Evolutionary conservation across 2,113 vertebrate species (phyloP).

Genomic region (Collichthys lucidus): DNA sequence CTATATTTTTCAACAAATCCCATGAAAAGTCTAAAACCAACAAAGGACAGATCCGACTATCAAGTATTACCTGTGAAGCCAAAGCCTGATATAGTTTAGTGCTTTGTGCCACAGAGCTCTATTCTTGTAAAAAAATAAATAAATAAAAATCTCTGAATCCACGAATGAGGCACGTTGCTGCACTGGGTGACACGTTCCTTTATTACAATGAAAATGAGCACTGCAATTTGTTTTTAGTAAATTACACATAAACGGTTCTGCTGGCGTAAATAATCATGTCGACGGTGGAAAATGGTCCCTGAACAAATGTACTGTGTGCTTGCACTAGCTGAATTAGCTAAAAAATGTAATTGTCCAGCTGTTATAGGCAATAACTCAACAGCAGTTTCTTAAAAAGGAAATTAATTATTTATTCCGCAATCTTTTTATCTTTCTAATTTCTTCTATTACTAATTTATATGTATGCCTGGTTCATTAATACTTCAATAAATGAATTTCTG

Average conservation of each 20-base stretch:
- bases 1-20: constrained; percentile 13
- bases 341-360: no score
- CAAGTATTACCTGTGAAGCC: not conserved
- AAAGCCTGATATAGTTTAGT: not conserved
- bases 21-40: constrained; percentile 21
- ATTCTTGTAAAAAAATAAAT: not conserved
- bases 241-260: not conserved
- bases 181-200: not conserved
- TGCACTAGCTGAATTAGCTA: no score
- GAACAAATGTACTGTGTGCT: not conserved
- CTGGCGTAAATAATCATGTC: not conserved
- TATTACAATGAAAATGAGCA: not conserved
- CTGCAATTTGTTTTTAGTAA: not conserved
- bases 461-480: not conserved
- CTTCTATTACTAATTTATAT: not conserved
- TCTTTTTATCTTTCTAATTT: not conserved
- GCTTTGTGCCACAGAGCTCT: not conserved
- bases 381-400: no score
- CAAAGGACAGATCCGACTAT: constrained; percentile 7
- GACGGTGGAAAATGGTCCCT: not conserved
- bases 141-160: no score
- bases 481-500: not conserved
- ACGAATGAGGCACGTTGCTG: not conserved
- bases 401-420: not conserved
- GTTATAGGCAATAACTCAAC: no score